A percentile compares a stretch with the other conserved stretches of the same genome.
Evolutionary conservation across 2,113 vertebrate genomes (phyloP).

Genomic region (zebrafish (Danio rerio)): DNA sequence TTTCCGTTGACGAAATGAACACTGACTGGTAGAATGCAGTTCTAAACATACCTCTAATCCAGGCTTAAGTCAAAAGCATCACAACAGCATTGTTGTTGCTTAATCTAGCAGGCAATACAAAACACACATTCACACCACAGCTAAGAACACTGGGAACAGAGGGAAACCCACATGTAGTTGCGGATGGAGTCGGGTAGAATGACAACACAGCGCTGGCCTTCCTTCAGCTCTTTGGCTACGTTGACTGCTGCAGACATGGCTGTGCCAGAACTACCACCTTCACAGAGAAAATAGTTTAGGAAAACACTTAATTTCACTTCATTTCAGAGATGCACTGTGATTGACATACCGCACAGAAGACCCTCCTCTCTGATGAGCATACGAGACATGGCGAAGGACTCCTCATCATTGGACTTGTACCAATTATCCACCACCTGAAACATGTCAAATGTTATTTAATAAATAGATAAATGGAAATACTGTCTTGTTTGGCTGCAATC

Average conservation of each 20-base stretch:
- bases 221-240: slow-evolving; percentile 85
- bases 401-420: slow-evolving; percentile 89
- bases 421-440: slow-evolving; percentile 87
- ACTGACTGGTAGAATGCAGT: not conserved
- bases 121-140: slow-evolving; percentile 11
- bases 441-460: not conserved
- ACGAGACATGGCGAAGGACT: slow-evolving; percentile 87
- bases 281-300: not conserved
- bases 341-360: slow-evolving; percentile 48
- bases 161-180: slow-evolving; percentile 90
- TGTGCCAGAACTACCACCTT: slow-evolving; percentile 93
- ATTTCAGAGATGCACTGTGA: not conserved
- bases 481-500: not conserved
- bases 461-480: not conserved
- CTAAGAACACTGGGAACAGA: not conserved
- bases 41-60: not conserved
- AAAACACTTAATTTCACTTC: not conserved
- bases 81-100: not conserved
- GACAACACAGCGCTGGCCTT: slow-evolving; percentile 95
- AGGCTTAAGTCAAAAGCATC: not conserved
- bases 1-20: too few relatives aligned
- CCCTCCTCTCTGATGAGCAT: slow-evolving; percentile 89
- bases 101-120: slow-evolving; percentile 25
- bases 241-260: slow-evolving; percentile 86
- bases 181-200: slow-evolving; percentile 93